Percentiles rank a stretch among this genome's conserved stretches.
Conservation (phyloP, 2,113 vertebrate genomes). For the Aspiorhynchus laticeps region DNA sequence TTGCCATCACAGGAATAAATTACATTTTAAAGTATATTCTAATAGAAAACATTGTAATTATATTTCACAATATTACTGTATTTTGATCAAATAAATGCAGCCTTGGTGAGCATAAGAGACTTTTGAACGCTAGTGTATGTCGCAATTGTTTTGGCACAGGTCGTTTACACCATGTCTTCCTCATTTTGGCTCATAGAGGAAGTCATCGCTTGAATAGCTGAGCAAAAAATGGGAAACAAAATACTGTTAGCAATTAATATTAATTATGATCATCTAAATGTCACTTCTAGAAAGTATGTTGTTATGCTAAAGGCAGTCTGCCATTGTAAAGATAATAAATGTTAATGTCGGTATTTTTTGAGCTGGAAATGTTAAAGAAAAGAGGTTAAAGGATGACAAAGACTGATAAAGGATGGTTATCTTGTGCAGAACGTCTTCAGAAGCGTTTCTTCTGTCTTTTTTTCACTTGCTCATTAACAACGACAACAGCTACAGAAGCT, state of each 20-base stretch:
- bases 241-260: neutral
- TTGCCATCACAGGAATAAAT: neutral
- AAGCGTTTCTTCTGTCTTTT: conserved; percentile 55
- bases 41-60: neutral
- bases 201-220: neutral
- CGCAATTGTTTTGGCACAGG: neutral
- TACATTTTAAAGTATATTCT: neutral
- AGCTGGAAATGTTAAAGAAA: conserved; percentile 35
- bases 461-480: conserved; percentile 60
- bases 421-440: conserved; percentile 58
- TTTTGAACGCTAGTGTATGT: neutral
- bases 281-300: neutral
- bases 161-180: neutral
- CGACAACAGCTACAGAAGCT: conserved; percentile 66
- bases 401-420: conserved; percentile 49
- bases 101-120: neutral
- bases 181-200: neutral
- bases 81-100: neutral
- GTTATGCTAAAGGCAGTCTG: neutral
- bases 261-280: neutral
- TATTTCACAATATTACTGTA: neutral
- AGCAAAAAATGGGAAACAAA: conserved; percentile 4
- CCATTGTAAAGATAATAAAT: neutral
- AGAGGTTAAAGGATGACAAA: conserved; percentile 58
- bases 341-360: neutral